These are phyloP conservation scores for Platanista minor DNA, from an alignment of 2,113 vertebrate genomes.

Conservation along the genomic window DNA sequence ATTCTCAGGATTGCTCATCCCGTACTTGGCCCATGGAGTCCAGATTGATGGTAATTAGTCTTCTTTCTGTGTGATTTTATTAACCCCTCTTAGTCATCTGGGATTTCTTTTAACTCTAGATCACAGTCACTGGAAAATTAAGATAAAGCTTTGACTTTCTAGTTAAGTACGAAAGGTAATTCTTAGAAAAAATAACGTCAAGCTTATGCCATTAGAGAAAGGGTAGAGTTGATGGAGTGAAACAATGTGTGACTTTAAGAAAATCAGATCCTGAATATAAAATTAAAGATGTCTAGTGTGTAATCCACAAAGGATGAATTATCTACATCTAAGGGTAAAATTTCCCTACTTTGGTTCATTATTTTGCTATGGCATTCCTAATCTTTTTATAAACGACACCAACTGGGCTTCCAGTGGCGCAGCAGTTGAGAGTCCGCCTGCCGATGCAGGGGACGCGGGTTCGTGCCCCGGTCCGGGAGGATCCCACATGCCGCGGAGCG, in stretches of 20 bases:
- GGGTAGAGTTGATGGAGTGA: not conserved
- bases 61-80: not conserved
- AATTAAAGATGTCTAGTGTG: not conserved
- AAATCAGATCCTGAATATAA: not conserved
- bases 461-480: too few species aligned
- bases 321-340: not conserved
- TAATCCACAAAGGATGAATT: not conserved
- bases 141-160: constrained; percentile 11
- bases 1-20: fast-evolving
- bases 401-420: too few species aligned
- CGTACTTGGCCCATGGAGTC: fast-evolving
- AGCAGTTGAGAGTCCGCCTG: too few species aligned
- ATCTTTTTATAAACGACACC: not conserved
- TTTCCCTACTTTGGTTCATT: not conserved
- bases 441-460: too few species aligned
- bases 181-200: not conserved
- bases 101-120: not conserved
- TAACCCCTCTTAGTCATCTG: not conserved
- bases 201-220: not conserved
- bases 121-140: not conserved
- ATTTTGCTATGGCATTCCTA: not conserved
- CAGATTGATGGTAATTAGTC: fast-evolving
- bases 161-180: not conserved
- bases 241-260: not conserved
- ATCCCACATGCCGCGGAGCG: too few species aligned